Percentiles rank a stretch among this genome's conserved stretches.
Conservation (phyloP, 2,113 vertebrate species). For the Podarcis muralis region DNA sequence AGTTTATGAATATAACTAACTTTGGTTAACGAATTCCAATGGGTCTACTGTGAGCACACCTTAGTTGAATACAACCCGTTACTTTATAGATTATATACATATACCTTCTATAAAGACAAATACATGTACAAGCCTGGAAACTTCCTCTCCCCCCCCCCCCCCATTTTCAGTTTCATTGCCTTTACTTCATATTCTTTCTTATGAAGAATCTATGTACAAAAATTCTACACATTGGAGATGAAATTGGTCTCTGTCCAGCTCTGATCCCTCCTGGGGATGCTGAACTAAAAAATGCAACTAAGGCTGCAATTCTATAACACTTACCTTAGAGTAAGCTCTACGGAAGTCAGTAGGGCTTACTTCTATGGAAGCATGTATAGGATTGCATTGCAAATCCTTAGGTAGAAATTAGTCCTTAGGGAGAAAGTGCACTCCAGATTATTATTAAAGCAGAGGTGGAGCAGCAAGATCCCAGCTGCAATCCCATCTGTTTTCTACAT, state of each 20-base stretch:
- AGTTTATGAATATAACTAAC: too few species aligned
- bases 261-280: neutral
- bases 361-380: too few species aligned
- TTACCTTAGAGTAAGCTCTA: too few species aligned
- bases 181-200: neutral
- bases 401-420: slow-evolving; percentile 51
- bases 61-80: neutral
- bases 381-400: too few species aligned
- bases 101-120: neutral
- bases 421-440: slow-evolving; percentile 55
- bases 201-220: neutral
- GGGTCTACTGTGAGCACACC: too few species aligned
- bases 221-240: neutral
- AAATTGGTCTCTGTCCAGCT: neutral
- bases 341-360: too few species aligned
- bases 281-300: slow-evolving; percentile 21
- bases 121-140: neutral
- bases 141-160: too few species aligned
- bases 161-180: neutral
- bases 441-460: slow-evolving; percentile 54
- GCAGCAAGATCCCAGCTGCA: slow-evolving; percentile 29
- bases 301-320: too few species aligned
- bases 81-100: neutral
- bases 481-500: slow-evolving; percentile 60
- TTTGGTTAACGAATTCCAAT: too few species aligned